Percentiles rank a stretch among this genome's conserved stretches.
phyloP scores from a whole-genome alignment of 2,797 vertebrate genomes.

The Aphelocoma californica region DNA sequence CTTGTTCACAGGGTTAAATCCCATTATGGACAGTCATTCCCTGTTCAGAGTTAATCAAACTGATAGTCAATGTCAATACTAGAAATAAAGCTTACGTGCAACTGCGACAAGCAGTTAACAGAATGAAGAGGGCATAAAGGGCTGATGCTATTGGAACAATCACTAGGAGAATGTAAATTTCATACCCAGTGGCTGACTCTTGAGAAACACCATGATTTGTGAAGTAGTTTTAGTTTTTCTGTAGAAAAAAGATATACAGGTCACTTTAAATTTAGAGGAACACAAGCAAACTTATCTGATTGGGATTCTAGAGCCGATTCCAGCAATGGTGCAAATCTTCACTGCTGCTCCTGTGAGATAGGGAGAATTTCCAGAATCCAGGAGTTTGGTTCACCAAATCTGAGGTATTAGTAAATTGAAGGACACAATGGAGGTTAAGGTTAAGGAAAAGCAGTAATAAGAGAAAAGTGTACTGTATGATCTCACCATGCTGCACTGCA shows the following conservation, averaged over 20 bases:
- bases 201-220: neutral
- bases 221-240: neutral
- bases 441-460: neutral
- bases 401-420: neutral
- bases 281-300: neutral
- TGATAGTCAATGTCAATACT: neutral
- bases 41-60: conserved; percentile 2
- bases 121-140: neutral
- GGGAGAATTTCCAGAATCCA: neutral
- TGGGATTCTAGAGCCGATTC: neutral
- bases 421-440: neutral
- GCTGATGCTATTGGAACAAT: neutral
- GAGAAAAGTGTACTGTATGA: neutral
- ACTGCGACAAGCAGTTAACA: neutral
- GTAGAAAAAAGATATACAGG: neutral
- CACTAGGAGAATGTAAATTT: neutral
- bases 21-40: neutral
- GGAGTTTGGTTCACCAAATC: neutral
- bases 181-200: neutral
- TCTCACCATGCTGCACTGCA: neutral
- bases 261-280: neutral
- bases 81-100: neutral
- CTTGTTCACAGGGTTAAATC: neutral
- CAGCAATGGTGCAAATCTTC: neutral
- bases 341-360: neutral